phyloP scores from a whole-genome alignment of 1,140 invertebrate genomes.

The Diorhabda sublineata region DNA sequence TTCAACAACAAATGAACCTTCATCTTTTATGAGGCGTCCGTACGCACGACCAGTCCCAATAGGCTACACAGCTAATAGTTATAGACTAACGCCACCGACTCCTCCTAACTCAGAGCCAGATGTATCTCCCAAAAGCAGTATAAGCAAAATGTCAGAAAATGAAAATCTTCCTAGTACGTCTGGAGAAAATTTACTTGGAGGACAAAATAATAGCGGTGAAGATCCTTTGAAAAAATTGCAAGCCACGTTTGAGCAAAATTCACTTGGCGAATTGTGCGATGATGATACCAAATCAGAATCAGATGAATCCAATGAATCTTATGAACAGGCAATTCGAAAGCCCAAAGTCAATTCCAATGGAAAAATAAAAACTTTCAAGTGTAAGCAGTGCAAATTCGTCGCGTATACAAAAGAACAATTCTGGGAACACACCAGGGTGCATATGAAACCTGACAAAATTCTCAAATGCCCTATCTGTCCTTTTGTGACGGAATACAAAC shows the following conservation, averaged over 20 bases:
- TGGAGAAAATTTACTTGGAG: neutral
- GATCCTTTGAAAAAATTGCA: slow-evolving; percentile 26
- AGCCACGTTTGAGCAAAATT: slow-evolving; percentile 32
- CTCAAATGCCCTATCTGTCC: slow-evolving; percentile 88
- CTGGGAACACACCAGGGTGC: slow-evolving; percentile 86
- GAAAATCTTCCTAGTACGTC: slow-evolving; percentile 5
- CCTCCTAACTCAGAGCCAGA: slow-evolving; percentile 46
- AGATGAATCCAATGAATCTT: slow-evolving; percentile 49
- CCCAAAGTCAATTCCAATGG: slow-evolving; percentile 76
- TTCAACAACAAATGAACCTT: neutral
- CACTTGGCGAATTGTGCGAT: slow-evolving; percentile 22
- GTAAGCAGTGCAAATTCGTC: slow-evolving; percentile 86
- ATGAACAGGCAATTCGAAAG: slow-evolving; percentile 61
- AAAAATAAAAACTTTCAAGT: slow-evolving; percentile 83
- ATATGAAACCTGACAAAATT: slow-evolving; percentile 91
- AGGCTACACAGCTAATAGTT: slow-evolving; percentile 4
- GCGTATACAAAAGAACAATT: slow-evolving; percentile 86
- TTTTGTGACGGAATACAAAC: slow-evolving; percentile 98
- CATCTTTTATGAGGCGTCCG: neutral
- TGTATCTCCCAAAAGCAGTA: slow-evolving; percentile 25
- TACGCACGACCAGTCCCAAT: neutral
- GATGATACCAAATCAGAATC: slow-evolving; percentile 31
- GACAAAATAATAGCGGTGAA: slow-evolving; percentile 21
- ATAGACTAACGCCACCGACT: slow-evolving; percentile 42
- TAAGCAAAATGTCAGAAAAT: neutral